Evolutionary conservation across 2,888 invertebrate species (phyloP), one percentile per base, ranked within the genome.

Genomic region (Lasioglossum zephyrum): DNA sequence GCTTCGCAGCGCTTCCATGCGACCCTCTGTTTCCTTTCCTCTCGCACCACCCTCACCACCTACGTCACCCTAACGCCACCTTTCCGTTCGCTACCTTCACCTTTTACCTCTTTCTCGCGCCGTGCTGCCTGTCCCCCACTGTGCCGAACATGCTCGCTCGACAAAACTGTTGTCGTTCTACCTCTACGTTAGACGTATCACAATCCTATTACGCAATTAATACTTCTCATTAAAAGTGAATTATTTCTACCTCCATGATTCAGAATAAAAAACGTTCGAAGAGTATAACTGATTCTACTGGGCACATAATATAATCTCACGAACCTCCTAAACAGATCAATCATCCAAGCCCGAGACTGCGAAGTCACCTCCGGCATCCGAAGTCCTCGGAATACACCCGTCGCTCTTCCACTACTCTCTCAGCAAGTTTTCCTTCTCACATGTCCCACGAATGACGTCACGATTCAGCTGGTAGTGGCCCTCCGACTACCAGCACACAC

Each of bases 1-100:
- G 90, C 88, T 90, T 84, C 85, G 87, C 88, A 69, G 75, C 82
- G 82, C 85, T 85, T 85, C 86, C 84, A 78, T 81, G 84, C 77
- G 88, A 78, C n/a, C 78, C 73, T 70, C 75, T 47, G 26, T 9
- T 44, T 36, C 72, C 47, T 39, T 53, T n/a, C 72, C 39, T 72
- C 26, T 16, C 49, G 36, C 47, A 4, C 53, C 47, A 47, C 26
- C 26, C 57, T 18, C 18, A 39, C 41, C 83, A 49, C 69, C 69
- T 9, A 18, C 63, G 63, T 31, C 31, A 39, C 22, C 39, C 69
- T 39, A 18, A 39, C 69, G 11, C 41, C 8, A 49, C 47, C 47
- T 41, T 47, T 39, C 39, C 81, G 75, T 86, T 80, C 70, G 72
- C 39, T 39, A 53, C 70, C 70, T 57, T 18, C 57, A 16, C 22